These are phyloP conservation scores for Thalassophryne amazonica DNA, from an alignment of 2,797 vertebrate genomes.

Conservation along the genomic window DNA sequence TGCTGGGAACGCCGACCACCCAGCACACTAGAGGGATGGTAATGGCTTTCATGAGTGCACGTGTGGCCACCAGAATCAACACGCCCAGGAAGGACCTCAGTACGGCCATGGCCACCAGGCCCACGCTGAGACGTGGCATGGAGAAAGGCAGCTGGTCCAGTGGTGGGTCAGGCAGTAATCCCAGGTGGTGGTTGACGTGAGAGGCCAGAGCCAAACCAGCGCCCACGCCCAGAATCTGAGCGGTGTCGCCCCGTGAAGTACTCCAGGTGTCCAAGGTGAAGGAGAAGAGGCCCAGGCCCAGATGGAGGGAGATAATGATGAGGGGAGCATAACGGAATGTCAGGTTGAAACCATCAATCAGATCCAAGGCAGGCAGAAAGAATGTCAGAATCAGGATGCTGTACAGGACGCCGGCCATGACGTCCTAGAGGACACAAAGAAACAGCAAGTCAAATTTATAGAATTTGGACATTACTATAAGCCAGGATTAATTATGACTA, in stretches of 20 bases:
- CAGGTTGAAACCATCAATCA: constrained; percentile 89
- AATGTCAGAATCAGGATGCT: constrained; percentile 86
- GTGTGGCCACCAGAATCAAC: constrained; percentile 77
- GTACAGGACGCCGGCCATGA: constrained; percentile 90
- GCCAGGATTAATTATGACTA: too few relatives aligned
- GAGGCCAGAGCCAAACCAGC: constrained; percentile 90
- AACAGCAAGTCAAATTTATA: not conserved
- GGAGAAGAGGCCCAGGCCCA: constrained; percentile 89
- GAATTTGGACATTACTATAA: too few relatives aligned
- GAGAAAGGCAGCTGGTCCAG: constrained; percentile 74
- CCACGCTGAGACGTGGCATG: constrained; percentile 65
- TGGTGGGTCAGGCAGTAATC: constrained; percentile 78
- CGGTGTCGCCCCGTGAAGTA: constrained; percentile 94
- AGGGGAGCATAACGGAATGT: constrained; percentile 84
- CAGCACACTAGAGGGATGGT: constrained; percentile 87
- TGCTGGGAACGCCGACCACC: constrained; percentile 68
- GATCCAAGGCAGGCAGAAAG: constrained; percentile 86
- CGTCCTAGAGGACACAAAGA: constrained; percentile 79
- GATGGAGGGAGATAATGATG: constrained; percentile 85
- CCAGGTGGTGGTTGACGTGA: constrained; percentile 80
- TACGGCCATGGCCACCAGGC: constrained; percentile 71
- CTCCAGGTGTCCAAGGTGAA: constrained; percentile 98
- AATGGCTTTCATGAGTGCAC: constrained; percentile 84
- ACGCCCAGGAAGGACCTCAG: constrained; percentile 83
- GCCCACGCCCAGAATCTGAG: constrained; percentile 92